Evolutionary conservation across 2,888 invertebrate species (phyloP), one percentile per base, ranked within the genome.

Genomic region (Nomada lathburiana): DNA sequence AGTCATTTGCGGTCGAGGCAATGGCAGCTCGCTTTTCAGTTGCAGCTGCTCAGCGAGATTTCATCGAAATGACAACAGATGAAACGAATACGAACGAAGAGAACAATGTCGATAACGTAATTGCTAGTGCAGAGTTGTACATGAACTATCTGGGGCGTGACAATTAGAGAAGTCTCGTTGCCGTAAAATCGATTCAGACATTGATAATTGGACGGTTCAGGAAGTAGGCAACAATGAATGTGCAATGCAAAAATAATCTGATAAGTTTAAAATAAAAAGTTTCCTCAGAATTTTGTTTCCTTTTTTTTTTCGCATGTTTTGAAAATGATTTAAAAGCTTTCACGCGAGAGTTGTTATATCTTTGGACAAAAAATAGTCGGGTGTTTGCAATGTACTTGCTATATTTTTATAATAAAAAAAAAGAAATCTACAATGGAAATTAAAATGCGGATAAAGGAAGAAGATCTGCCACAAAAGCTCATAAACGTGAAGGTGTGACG

Each of bases 1-100:
- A 70, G 55, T 69, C 9, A 53, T 82, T 80, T 80, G 81, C 50
- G 81, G 81, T 82, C 55, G n/a, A 20, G 71, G 29, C 29, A 20
- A 36, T 18, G 23, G 29, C 23, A 13, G 11, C 26, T 57, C 67
- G 65, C 44, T 60, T 74, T 65, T 65, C 73, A 36, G 36, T 67
- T 23, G 63, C 80, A 47, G 63, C 52, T 78, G 63, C 63, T 42
- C 52, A 13, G 20, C 26, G 2, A 60, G 60, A 69, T 81, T 78
- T 69, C 68, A 73, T 59, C 18, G 60, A 69, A 63, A 75, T 73
- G 60, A 36, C 60, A 67, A 77, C 67, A 50, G 29, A 52, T 64
- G 16, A 52, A 80, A 68, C 50, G 57, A 78, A 80, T 47, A 52
- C 18, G 53, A 23, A 52, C 18, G 47, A 23, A 18, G 73, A 47